Evolutionary conservation across 2,113 vertebrate species (phyloP).

Genomic region (Aegotheles bennettii): DNA sequence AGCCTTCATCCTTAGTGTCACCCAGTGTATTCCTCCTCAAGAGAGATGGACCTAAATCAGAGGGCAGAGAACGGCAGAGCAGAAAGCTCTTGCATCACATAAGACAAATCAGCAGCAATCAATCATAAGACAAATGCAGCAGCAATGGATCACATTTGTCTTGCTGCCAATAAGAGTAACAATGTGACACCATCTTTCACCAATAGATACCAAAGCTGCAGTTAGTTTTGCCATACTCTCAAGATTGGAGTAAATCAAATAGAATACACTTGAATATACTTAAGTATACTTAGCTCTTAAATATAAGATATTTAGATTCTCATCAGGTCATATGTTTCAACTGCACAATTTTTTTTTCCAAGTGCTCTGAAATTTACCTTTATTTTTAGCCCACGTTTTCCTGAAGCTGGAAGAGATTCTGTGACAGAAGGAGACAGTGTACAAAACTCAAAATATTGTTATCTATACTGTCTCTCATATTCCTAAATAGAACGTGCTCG

Average conservation of each 20-base stretch:
- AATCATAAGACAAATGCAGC: background rate
- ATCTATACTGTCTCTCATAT: rapidly evolving
- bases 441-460: background rate
- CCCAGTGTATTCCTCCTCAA: background rate
- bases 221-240: background rate
- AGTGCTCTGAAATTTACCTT: background rate
- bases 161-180: background rate
- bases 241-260: background rate
- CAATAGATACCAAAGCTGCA: background rate
- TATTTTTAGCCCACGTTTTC: background rate
- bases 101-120: no score
- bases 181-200: rapidly evolving
- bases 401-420: background rate
- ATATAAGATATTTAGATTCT: background rate
- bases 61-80: no score
- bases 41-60: background rate
- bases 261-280: background rate
- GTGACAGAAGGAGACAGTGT: background rate
- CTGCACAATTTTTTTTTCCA: background rate
- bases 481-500: rapidly evolving
- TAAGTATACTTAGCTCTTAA: background rate
- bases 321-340: background rate
- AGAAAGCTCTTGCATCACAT: background rate
- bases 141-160: background rate
- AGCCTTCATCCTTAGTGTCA: background rate